phyloP scores from a whole-genome alignment of 2,888 invertebrate species.

The Carpatolechia fugitivella region DNA sequence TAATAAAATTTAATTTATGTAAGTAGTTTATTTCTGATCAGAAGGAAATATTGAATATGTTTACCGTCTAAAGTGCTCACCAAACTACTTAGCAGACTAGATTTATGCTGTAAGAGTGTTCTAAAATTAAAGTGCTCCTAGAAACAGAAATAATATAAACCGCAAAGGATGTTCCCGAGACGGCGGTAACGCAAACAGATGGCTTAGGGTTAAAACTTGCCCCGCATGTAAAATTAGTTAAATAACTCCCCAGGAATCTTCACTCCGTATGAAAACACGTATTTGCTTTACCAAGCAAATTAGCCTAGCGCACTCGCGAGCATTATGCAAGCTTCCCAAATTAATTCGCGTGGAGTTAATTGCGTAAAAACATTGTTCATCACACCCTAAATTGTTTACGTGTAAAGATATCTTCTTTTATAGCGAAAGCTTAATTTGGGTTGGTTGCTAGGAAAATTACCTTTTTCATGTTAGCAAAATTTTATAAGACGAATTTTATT shows the following conservation, averaged over 20 bases:
- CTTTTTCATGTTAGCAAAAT: no score
- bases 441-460: no score
- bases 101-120: not conserved
- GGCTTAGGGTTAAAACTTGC: slow-evolving; percentile 65
- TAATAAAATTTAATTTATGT: no score
- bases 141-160: slow-evolving; percentile 30
- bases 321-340: slow-evolving; percentile 60
- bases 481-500: no score
- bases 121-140: slow-evolving; percentile 19
- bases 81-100: not conserved
- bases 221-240: slow-evolving; percentile 70
- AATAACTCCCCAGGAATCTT: slow-evolving; percentile 63
- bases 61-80: no score
- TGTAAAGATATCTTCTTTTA: not conserved
- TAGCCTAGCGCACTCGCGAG: slow-evolving; percentile 53
- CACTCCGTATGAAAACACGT: slow-evolving; percentile 61
- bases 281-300: slow-evolving; percentile 71
- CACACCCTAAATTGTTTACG: not conserved
- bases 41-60: no score
- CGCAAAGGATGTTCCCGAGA: slow-evolving; percentile 35
- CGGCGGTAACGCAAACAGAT: slow-evolving; percentile 58
- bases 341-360: slow-evolving; percentile 64
- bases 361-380: slow-evolving; percentile 43
- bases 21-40: no score
- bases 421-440: no score